Conservation (phyloP, 1,140 invertebrate genomes). For the Belonocnema kinseyi region DNA sequence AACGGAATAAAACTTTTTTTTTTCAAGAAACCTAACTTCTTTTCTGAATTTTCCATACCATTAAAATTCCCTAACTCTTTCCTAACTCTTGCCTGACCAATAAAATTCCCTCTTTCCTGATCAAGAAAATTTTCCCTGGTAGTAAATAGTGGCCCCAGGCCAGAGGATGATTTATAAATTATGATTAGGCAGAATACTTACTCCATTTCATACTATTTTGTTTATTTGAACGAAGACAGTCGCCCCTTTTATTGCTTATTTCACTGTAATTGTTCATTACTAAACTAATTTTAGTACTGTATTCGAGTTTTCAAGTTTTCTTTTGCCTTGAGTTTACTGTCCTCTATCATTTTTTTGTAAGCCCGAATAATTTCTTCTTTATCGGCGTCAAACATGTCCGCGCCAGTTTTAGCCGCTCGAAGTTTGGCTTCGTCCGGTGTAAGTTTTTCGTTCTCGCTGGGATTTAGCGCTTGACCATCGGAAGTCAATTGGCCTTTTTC, state of each 20-base stretch:
- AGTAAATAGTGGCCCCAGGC: too few species aligned
- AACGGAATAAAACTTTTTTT: too few species aligned
- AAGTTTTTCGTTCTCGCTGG: conserved; percentile 83
- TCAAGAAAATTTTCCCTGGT: too few species aligned
- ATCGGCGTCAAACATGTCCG: conserved; percentile 82
- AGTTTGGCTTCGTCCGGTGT: conserved; percentile 83
- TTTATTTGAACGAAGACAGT: background rate
- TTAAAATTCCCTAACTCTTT: too few species aligned
- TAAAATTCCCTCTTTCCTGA: too few species aligned
- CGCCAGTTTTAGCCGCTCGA: conserved; percentile 83
- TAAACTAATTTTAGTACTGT: background rate
- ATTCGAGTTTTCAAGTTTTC: background rate
- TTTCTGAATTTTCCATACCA: too few species aligned
- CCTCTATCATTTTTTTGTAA: conserved; percentile 36
- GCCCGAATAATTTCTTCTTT: background rate
- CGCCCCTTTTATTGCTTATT: background rate
- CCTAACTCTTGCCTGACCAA: too few species aligned
- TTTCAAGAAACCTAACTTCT: too few species aligned
- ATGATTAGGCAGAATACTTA: too few species aligned
- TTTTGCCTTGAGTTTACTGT: background rate
- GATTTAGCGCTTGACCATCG: conserved; percentile 82
- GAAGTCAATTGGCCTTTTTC: conserved; percentile 82
- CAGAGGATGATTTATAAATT: too few species aligned
- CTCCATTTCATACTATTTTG: too few species aligned
- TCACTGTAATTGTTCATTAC: conserved; percentile 4